Evolutionary conservation across 2,797 vertebrate species (phyloP).

Genomic region (Erethizon dorsatum): DNA sequence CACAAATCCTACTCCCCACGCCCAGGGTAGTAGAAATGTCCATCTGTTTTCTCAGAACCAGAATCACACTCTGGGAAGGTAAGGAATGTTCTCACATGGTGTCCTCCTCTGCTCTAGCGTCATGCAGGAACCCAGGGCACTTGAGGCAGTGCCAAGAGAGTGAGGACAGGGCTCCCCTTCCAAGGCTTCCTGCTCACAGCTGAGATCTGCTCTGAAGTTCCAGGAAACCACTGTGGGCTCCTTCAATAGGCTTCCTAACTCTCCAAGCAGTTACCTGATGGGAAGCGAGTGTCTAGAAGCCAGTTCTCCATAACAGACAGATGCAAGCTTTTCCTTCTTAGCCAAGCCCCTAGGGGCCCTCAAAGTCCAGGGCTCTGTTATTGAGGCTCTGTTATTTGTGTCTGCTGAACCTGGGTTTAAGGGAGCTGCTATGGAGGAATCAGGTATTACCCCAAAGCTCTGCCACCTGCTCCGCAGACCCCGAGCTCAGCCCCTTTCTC

Average conservation of each 20-base stretch:
- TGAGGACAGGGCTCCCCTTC: background rate
- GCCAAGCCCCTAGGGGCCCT: rapidly evolving
- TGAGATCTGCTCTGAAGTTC: background rate
- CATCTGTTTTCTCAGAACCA: background rate
- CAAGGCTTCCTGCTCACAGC: background rate
- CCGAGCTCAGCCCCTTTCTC: background rate
- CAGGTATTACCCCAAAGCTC: background rate
- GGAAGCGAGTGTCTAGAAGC: background rate
- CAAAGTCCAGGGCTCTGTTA: background rate
- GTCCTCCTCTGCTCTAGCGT: background rate
- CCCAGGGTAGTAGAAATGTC: rapidly evolving
- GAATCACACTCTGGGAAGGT: background rate
- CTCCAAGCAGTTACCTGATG: too few species aligned
- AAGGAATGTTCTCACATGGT: rapidly evolving
- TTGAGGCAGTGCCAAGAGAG: background rate
- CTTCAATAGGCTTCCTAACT: too few species aligned
- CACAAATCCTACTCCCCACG: rapidly evolving
- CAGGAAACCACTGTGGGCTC: background rate
- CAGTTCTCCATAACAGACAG: background rate
- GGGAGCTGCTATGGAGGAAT: background rate
- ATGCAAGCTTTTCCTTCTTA: background rate
- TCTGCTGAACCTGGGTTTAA: background rate
- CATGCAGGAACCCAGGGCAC: background rate
- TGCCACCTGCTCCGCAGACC: background rate
- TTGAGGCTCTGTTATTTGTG: background rate